A percentile compares a stretch with the other conserved stretches of the same genome.
Conservation (phyloP, 2,113 vertebrate species). For the human (Homo sapiens) region DNA sequence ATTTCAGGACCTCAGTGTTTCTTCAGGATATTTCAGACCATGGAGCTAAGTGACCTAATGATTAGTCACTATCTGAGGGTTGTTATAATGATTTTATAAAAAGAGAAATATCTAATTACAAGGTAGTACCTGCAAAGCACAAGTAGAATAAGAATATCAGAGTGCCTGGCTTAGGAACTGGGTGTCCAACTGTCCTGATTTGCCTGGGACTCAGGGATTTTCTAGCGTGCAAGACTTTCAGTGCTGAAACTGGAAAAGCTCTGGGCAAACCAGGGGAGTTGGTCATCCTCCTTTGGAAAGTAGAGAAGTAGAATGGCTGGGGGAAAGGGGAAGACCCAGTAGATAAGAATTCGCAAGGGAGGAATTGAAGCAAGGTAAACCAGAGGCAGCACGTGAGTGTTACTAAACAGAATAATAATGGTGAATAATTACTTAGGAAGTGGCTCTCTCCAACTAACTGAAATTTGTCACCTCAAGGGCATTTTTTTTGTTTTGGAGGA, state of each 20-base stretch:
- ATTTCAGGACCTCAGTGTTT: neutral
- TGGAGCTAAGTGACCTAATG: neutral
- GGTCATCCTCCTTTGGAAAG: neutral
- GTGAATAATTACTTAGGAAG: conserved; percentile 50
- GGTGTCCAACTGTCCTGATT: neutral
- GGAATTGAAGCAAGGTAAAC: neutral
- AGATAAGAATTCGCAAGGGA: neutral
- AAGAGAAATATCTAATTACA: neutral
- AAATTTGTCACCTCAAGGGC: neutral
- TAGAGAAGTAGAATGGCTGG: neutral
- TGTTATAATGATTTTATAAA: neutral
- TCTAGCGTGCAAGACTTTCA: too few relatives aligned
- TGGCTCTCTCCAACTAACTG: conserved; percentile 48
- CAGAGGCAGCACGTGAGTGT: neutral
- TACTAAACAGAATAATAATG: conserved; percentile 30
- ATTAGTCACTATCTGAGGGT: neutral
- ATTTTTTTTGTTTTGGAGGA: conserved; percentile 29
- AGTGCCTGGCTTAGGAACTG: neutral
- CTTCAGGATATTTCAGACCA: neutral
- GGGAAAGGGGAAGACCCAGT: neutral
- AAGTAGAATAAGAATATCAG: neutral
- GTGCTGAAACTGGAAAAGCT: neutral
- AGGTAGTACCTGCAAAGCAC: neutral
- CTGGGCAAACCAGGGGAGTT: neutral
- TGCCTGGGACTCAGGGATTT: neutral